Evolutionary conservation across 2,888 invertebrate genomes (phyloP), one percentile per base, ranked within the genome.

Genomic region (Timandra comae): DNA sequence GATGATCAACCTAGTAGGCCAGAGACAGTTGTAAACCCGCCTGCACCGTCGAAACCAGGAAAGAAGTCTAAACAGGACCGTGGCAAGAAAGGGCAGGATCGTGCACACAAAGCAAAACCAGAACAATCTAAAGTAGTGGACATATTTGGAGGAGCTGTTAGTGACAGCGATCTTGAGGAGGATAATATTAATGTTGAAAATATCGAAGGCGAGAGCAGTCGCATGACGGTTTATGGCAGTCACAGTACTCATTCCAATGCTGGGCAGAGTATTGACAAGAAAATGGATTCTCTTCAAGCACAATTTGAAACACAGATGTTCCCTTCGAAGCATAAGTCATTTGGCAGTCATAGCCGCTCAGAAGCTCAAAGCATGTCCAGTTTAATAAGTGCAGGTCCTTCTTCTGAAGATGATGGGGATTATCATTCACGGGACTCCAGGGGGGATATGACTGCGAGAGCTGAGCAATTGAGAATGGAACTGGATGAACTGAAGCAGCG

Each of bases 111-210:
- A 47, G 48, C 52, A 6, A 68, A 59, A 13, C 53, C 48, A 3
- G 59, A 63, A 26, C 54, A 74, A 12, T 75, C 82, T 2, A 79
- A 81, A 57, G 78, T 80, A 29, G 77, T 79, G 26, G 96, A 96
- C 52, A 95, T 97, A 60, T 98, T 98, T 80, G 98, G 97, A 16
- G 97, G 95, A 46, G 91, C 94, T 16, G 92, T 97, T 0, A 96
- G 96, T 59, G 96, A 97, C 52, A 96, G 96, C 21, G 94, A 94
- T 43, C 70, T 84, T 27, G 93, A 93, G 34, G 96, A 96, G 44
- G 93, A 93, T 39, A 91, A 91, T 56, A 88, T 90, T 11, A 92
- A 92, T 71, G 90, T 92, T 2, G 94, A 95, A 7, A n/a, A n/a
- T n/a, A n/a, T n/a, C n/a, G 27, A 40, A 59, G 80, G 94, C 48